Evolutionary conservation across 2,113 vertebrate species (phyloP).

Genomic region (Crotalus viridis): DNA sequence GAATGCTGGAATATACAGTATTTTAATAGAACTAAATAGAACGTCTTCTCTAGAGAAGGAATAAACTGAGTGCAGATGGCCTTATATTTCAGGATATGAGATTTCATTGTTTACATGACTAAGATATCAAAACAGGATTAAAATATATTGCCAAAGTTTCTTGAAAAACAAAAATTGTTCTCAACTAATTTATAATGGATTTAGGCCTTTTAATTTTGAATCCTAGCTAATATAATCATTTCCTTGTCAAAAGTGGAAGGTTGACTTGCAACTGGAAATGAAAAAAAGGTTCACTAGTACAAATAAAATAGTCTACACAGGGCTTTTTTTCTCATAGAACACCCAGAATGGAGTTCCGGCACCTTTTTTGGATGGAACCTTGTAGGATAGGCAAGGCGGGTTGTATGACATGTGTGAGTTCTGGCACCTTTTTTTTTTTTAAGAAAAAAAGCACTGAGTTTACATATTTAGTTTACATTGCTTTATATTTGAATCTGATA

Average conservation of each 20-base stretch:
- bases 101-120: constrained; percentile 39
- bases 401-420: too few species aligned
- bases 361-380: too few species aligned
- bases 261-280: not conserved
- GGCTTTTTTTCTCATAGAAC: too few species aligned
- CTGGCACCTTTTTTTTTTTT: too few species aligned
- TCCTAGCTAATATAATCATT: constrained; percentile 24
- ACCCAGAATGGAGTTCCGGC: too few species aligned
- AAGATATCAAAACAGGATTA: not conserved
- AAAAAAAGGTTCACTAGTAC: not conserved
- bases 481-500: not conserved
- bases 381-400: too few species aligned
- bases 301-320: not conserved
- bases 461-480: not conserved
- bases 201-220: constrained; percentile 25
- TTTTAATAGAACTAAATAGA: constrained; percentile 3
- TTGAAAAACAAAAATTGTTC: constrained; percentile 36
- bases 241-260: constrained; percentile 21
- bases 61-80: not conserved
- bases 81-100: constrained; percentile 11
- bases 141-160: constrained; percentile 30
- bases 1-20: not conserved
- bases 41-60: not conserved
- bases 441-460: not conserved
- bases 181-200: constrained; percentile 24